Base-by-base conservation (phyloP, 2,113 vertebrate species). In the Glaucidium brasilianum region DNA sequence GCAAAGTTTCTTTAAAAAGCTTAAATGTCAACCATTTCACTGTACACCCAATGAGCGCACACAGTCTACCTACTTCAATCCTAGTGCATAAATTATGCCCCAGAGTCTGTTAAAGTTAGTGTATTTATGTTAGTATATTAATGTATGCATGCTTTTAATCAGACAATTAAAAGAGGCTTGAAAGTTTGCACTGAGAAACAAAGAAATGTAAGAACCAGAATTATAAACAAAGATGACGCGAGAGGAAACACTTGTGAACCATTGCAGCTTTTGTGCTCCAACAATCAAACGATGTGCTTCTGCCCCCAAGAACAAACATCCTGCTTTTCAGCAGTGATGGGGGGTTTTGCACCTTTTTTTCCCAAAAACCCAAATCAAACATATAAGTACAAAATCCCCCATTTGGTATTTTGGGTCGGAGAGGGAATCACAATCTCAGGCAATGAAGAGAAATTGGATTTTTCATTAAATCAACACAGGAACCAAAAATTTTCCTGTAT, bases 41-140 rank as follows among this genome's bases (percentile, higher is more conserved):
- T 8, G 0, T 17, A 20, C 4, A 43, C n/a, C 10, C 19, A 29
- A 6, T 3, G 5, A 2, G 4, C 15, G 19, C 55, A 25, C 15
- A 3, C 22, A 52, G 32, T 5, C 59, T 20, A 18, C 25, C 76
- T 53, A 2, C 13, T 64, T 30, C 69, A 69, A 29, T 4, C 35
- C 16, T 7, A 53, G 9, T 1, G 27, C 39, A 69, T 6, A 7
- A 47, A 27, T 22, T 60, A n/a, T 12, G 11, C 21, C 45, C 21
- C 58, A 47, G 22, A 77, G 50, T 12, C 77, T 50, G 37, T 43
- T 47, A 37, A 62, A 73, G 15, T 5, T 14, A 6, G 0, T 37
- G n/a, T 39, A 39, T 39, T 39, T 39, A 39, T 39, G 39, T 39
- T 39, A 39, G 39, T 35, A 9, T 6, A 47, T 52, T 52, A 45